These are phyloP conservation scores for Oscarella lobularis DNA, from an alignment of 37 sponge, comb jelly and placozoan genomes.

Conservation along the genomic window DNA sequence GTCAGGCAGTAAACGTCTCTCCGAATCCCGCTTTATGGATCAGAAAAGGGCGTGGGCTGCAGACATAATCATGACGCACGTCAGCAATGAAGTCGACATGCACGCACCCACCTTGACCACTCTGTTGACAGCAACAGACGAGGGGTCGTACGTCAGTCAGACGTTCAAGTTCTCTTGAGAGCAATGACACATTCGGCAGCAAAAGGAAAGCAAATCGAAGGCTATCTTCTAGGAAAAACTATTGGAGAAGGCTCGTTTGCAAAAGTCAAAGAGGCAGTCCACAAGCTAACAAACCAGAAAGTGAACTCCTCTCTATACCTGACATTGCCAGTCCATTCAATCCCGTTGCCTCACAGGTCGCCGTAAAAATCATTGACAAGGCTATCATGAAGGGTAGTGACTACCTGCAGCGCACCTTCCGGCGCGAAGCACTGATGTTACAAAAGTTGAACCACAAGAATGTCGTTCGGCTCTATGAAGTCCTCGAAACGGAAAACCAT, in stretches of 20 bases:
- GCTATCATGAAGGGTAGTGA: constrained; percentile 58
- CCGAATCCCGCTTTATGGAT: no score
- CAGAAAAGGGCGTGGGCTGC: no score
- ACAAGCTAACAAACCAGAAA: constrained; percentile 72
- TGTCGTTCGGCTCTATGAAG: constrained; percentile 80
- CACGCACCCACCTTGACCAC: no score
- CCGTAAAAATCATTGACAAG: constrained; percentile 93
- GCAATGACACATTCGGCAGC: neutral
- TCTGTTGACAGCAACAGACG: constrained; percentile 5
- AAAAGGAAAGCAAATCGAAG: constrained; percentile 53
- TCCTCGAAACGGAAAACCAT: constrained; percentile 91
- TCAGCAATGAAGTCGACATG: no score
- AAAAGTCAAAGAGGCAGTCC: constrained; percentile 88
- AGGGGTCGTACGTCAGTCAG: neutral
- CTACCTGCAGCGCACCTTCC: constrained; percentile 75
- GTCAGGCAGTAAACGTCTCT: no score
- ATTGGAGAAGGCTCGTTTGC: constrained; percentile 96
- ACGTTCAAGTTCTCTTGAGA: neutral
- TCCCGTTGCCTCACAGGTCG: constrained; percentile 43
- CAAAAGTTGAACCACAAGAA: constrained; percentile 73
- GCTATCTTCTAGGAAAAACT: constrained; percentile 71
- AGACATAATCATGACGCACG: no score
- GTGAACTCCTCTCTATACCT: no score
- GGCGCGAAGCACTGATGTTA: constrained; percentile 80
- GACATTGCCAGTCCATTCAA: neutral